Evolutionary conservation across 2,888 invertebrate species (phyloP), one percentile per base, ranked within the genome.

Genomic region (Tetheella fluctuosa): DNA sequence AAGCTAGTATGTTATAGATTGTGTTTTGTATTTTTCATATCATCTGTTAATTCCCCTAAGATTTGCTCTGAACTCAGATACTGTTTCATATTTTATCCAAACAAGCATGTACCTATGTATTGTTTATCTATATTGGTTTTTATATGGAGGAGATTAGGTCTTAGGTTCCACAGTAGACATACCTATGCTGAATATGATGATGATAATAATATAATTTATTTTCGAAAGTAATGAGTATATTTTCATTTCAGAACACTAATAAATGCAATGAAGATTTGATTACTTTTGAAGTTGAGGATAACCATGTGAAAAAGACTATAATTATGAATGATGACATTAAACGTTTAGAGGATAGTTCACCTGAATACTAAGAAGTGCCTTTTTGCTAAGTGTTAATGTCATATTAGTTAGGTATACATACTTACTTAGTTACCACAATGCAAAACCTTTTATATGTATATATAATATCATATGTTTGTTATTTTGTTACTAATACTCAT

Each of bases 291-390:
- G 85, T 86, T 60, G 91, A 90, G 64, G 90, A 91, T 1, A 86
- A 79, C 42, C 80, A 80, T 73, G 66, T 76, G 48, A 81, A 85
- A 73, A 89, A 89, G 71, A 71, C 82, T 39, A 78, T 87, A 55
- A 69, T 82, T 65, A 67, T 83, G 30, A 89, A 84, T 81, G 88
- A 90, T 58, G 82, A 85, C 68, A 72, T 80, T 5, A 88, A 86
- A 73, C 79, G 81, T 77, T 66, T 80, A 37, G 86, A 86, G 71
- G 90, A 89, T 62, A 91, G 90, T 77, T 91, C 92, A 70, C 91
- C 92, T 13, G 91, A 92, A 75, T 91, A 90, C 73, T 91, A 71
- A 79, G 60, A 81, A 80, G 91, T 91, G 91, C 90, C 91, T 91
- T 89, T 77, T 67, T 54, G 66, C 30, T 77, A 76, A 73, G 65